These are phyloP conservation scores for Caenorhabditis tropicalis DNA, from an alignment of 1,140 invertebrate genomes.

Conservation along the genomic window DNA sequence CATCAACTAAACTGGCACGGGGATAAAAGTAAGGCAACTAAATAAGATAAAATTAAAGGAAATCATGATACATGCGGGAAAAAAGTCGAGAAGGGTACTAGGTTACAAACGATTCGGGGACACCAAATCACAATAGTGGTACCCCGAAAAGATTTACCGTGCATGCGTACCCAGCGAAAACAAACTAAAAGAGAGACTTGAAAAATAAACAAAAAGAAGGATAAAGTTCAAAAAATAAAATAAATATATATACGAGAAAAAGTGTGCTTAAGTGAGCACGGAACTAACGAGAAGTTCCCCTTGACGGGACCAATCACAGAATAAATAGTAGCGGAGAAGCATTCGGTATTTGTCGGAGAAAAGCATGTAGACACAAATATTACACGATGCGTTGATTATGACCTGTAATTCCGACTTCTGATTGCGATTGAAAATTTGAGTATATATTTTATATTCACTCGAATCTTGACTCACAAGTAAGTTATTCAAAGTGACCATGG, in stretches of 20 bases:
- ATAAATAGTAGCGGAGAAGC: slow-evolving; percentile 65
- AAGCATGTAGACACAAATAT: slow-evolving; percentile 71
- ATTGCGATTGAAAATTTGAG: too few species aligned
- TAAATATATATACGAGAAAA: background rate
- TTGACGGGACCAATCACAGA: slow-evolving; percentile 57
- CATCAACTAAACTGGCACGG: too few species aligned
- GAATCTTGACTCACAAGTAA: slow-evolving; percentile 63
- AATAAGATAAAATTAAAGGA: too few species aligned
- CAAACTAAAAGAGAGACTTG: background rate
- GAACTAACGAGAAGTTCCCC: slow-evolving; percentile 54
- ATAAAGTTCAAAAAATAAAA: background rate
- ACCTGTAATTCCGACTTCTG: slow-evolving; percentile 54
- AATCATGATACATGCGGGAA: too few species aligned
- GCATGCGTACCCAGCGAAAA: background rate
- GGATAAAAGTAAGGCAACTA: too few species aligned
- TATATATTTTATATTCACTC: too few species aligned
- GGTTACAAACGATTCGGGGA: too few species aligned
- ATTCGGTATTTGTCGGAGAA: slow-evolving; percentile 69
- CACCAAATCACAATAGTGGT: too few species aligned
- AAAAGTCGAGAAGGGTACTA: too few species aligned
- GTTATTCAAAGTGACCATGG: slow-evolving; percentile 66
- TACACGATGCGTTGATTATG: slow-evolving; percentile 66
- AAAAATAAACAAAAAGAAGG: background rate
- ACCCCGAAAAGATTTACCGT: too few species aligned
- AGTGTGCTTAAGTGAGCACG: background rate